Evolutionary conservation across 2,797 vertebrate species (phyloP).

Genomic region (Anabacerthia variegaticeps): DNA sequence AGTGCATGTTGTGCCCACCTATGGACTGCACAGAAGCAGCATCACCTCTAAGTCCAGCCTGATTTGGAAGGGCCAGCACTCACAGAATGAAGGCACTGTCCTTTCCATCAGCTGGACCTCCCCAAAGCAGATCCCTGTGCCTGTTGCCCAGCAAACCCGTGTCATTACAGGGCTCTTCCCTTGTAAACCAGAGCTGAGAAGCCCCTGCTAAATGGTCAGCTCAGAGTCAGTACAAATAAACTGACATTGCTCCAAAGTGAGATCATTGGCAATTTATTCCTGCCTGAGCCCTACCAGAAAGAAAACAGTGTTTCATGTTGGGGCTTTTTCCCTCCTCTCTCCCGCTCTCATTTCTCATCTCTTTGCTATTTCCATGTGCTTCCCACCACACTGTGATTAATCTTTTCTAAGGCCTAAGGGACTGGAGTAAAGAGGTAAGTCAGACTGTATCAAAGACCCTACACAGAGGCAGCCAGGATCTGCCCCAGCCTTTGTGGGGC

Average conservation of each 20-base stretch:
- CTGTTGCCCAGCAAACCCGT: background rate
- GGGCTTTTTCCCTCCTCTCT: slow-evolving; percentile 71
- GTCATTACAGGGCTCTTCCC: slow-evolving; percentile 43
- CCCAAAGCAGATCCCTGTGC: background rate
- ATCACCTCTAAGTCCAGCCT: background rate
- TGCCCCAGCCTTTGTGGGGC: slow-evolving; percentile 59
- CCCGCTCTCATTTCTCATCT: slow-evolving; percentile 66
- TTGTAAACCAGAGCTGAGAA: slow-evolving; percentile 18
- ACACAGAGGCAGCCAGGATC: slow-evolving; percentile 66
- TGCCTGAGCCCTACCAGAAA: slow-evolving; percentile 76
- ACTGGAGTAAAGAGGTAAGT: slow-evolving; percentile 68
- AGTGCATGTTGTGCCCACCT: background rate
- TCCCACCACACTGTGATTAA: slow-evolving; percentile 75
- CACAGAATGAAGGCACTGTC: background rate
- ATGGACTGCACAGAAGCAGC: background rate
- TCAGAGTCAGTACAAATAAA: slow-evolving; percentile 76
- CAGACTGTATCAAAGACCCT: slow-evolving; percentile 70
- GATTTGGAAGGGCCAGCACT: background rate
- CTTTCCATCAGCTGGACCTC: background rate
- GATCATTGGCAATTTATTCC: slow-evolving; percentile 77
- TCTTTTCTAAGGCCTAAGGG: slow-evolving; percentile 69
- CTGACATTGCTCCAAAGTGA: slow-evolving; percentile 77
- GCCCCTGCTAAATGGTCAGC: slow-evolving; percentile 68
- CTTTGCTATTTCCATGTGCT: slow-evolving; percentile 69
- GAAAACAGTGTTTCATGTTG: slow-evolving; percentile 77